Percentiles rank a stretch among this genome's conserved stretches.
Evolutionary conservation across 2,113 vertebrate species (phyloP).

Genomic region (Plectropomus leopardus): DNA sequence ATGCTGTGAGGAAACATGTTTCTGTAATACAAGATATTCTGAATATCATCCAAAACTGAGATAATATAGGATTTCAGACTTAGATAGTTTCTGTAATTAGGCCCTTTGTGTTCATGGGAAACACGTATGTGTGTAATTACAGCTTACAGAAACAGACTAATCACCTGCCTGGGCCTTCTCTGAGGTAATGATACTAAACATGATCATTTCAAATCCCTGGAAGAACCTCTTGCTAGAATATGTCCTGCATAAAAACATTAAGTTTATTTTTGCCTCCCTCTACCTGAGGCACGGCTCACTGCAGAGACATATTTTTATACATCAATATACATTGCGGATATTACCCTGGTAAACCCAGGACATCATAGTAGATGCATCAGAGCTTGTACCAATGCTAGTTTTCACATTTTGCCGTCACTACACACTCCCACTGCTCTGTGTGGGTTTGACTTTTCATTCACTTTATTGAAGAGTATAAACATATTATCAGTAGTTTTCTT

Average conservation of each 20-base stretch:
- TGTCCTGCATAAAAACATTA: conserved; percentile 5
- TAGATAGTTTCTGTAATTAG: no score
- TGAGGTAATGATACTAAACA: conserved; percentile 18
- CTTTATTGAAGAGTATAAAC: not conserved
- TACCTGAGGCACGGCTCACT: conserved; percentile 86
- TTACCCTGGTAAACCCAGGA: no score
- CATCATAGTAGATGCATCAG: not conserved
- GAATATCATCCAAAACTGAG: no score
- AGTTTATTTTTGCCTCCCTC: conserved; percentile 72
- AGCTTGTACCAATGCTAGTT: not conserved
- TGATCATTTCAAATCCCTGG: not conserved
- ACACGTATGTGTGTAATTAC: conserved; percentile 4
- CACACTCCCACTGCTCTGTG: not conserved
- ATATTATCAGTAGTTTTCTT: not conserved
- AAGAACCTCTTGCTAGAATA: conserved; percentile 16
- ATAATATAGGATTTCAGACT: no score
- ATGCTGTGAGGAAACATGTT: no score
- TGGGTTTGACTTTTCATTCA: not conserved
- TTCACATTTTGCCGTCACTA: not conserved
- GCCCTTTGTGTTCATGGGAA: not conserved
- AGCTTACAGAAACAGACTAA: conserved; percentile 27
- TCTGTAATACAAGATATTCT: no score
- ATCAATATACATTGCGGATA: no score
- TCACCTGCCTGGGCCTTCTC: not conserved
- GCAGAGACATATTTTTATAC: conserved; percentile 76